phyloP scores from a whole-genome alignment of 1,140 invertebrate genomes.

The Drosophila simulans region DNA sequence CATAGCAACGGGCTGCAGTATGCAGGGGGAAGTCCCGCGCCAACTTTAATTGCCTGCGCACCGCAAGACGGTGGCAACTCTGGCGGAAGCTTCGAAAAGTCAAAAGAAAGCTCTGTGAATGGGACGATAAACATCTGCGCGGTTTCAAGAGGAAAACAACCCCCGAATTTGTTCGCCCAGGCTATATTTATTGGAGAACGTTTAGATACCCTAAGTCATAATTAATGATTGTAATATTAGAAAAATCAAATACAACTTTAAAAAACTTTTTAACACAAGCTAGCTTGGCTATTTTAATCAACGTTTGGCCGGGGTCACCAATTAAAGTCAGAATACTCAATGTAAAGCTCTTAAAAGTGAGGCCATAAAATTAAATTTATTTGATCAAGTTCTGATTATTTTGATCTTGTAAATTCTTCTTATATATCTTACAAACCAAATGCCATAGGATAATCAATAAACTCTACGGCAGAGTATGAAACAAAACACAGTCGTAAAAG shows the following conservation, averaged over 20 bases:
- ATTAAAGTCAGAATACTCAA: neutral
- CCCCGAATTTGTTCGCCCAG: slow-evolving; percentile 9
- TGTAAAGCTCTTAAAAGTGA: neutral
- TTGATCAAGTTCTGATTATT: neutral
- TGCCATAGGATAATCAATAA: neutral
- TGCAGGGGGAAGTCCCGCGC: slow-evolving; percentile 13
- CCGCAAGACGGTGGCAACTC: slow-evolving; percentile 58
- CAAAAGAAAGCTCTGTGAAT: slow-evolving; percentile 17
- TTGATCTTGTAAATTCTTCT: neutral
- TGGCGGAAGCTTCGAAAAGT: slow-evolving; percentile 44
- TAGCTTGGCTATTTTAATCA: neutral
- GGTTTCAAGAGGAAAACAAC: slow-evolving; percentile 46
- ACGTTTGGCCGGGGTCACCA: neutral
- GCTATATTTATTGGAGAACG: neutral
- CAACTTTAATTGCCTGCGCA: slow-evolving; percentile 61
- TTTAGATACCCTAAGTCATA: slow-evolving; percentile 12
- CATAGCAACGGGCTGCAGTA: slow-evolving; percentile 54
- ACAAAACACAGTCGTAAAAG: slow-evolving; percentile 37
- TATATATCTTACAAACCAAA: neutral
- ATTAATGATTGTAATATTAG: no score
- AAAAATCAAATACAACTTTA: neutral
- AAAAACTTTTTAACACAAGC: neutral
- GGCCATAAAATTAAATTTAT: neutral
- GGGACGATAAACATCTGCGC: slow-evolving; percentile 55
- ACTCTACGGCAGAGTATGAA: neutral